These are phyloP conservation scores for Pterocles burchelli DNA, from an alignment of 2,113 vertebrate species.

Conservation along the genomic window DNA sequence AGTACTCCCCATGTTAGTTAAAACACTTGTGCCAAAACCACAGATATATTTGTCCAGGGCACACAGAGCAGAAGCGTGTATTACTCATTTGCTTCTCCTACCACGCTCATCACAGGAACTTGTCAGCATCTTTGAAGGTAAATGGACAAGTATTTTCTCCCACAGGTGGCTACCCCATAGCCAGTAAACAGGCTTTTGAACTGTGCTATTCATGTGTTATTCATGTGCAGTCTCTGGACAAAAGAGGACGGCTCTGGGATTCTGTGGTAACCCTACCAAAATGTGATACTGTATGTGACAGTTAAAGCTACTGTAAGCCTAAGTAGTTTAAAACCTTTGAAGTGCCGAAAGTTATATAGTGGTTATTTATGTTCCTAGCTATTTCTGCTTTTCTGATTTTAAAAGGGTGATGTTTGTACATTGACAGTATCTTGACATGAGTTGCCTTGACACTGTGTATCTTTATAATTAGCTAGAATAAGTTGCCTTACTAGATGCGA, in stretches of 20 bases:
- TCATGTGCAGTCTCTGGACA: neutral
- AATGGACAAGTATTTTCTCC: neutral
- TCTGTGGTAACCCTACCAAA: neutral
- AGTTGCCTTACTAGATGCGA: neutral
- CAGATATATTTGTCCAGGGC: neutral
- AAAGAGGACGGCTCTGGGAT: neutral
- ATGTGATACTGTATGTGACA: neutral
- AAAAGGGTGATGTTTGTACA: accelerated
- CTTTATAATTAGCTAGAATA: neutral
- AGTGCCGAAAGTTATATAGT: neutral
- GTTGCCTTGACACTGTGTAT: neutral
- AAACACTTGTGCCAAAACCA: neutral
- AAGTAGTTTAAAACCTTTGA: neutral
- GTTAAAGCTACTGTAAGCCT: neutral
- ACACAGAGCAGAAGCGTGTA: neutral
- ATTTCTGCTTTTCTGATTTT: neutral
- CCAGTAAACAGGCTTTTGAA: neutral
- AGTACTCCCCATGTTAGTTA: neutral
- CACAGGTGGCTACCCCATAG: neutral
- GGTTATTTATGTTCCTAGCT: neutral
- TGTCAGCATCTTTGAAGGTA: neutral
- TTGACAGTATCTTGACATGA: neutral
- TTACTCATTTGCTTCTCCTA: neutral
- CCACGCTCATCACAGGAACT: neutral
- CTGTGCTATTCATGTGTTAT: neutral